phyloP scores from a whole-genome alignment of 30 jellyfish, hydroid and myxozoan genomes.

The Catostylus mosaicus region DNA sequence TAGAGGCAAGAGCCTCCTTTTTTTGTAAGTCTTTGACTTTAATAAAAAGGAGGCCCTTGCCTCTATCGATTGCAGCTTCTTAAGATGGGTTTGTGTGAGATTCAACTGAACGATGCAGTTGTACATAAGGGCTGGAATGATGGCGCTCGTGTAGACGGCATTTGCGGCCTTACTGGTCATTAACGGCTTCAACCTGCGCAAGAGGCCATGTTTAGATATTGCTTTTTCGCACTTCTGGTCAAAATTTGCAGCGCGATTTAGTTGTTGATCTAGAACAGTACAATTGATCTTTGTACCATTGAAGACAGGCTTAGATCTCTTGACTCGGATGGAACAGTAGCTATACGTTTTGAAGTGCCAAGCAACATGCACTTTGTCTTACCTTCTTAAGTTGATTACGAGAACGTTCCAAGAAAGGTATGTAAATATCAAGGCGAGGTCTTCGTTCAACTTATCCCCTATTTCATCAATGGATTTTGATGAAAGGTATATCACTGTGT shows the following conservation, averaged over 20 bases:
- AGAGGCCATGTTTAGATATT: slow-evolving; percentile 65
- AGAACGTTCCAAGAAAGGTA: too few species aligned
- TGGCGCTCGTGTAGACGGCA: slow-evolving; percentile 62
- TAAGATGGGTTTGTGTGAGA: slow-evolving; percentile 51
- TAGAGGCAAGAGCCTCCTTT: too few species aligned
- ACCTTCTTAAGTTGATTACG: too few species aligned
- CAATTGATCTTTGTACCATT: background rate
- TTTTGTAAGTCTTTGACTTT: slow-evolving; percentile 32
- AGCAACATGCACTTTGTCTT: too few species aligned
- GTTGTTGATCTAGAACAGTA: background rate
- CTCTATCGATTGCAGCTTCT: slow-evolving; percentile 48
- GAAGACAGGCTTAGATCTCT: too few species aligned
- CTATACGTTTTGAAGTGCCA: too few species aligned
- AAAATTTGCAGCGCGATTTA: background rate
- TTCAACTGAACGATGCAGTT: slow-evolving; percentile 67
- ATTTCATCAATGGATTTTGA: background rate
- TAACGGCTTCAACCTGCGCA: slow-evolving; percentile 60
- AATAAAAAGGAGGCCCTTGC: slow-evolving; percentile 54
- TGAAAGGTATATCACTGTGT: slow-evolving; percentile 55
- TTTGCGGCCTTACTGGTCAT: slow-evolving; percentile 58
- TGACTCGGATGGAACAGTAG: too few species aligned
- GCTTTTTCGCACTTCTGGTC: slow-evolving; percentile 67
- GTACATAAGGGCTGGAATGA: slow-evolving; percentile 69
- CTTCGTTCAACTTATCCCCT: too few species aligned
- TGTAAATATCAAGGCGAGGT: too few species aligned